phyloP scores from a whole-genome alignment of 2,888 invertebrate species.

The Melanargia galathea region DNA sequence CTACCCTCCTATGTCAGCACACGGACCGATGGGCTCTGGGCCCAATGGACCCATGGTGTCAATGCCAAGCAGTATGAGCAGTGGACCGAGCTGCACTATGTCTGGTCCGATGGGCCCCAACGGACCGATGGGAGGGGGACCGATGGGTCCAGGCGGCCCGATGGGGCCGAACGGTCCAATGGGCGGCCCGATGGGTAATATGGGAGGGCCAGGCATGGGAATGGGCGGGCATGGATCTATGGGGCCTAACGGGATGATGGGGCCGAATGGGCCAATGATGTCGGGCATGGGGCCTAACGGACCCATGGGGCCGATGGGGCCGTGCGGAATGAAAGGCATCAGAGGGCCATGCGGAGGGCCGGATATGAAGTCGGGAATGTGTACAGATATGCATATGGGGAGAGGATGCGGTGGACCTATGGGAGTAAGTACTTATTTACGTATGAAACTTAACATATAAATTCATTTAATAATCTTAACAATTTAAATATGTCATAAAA shows the following conservation, averaged over 20 bases:
- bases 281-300: constrained; percentile 72
- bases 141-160: constrained; percentile 61
- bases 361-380: constrained; percentile 78
- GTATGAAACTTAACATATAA: background rate
- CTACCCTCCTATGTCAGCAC: constrained; percentile 69
- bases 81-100: constrained; percentile 75
- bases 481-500: no score
- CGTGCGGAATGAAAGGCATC: constrained; percentile 78
- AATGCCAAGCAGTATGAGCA: constrained; percentile 72
- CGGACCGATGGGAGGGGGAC: constrained; percentile 56
- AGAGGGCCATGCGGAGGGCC: constrained; percentile 76
- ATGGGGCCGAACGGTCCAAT: constrained; percentile 66
- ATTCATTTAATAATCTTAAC: no score
- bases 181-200: constrained; percentile 68
- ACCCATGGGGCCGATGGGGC: constrained; percentile 79
- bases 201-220: constrained; percentile 63
- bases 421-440: constrained; percentile 66
- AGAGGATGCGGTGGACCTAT: constrained; percentile 78
- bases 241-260: constrained; percentile 74
- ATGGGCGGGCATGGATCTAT: constrained; percentile 67
- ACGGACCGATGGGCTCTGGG: constrained; percentile 72
- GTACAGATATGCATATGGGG: constrained; percentile 79
- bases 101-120: constrained; percentile 72
- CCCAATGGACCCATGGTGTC: constrained; percentile 76
- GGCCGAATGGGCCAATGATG: constrained; percentile 75